These are phyloP conservation scores for Myotis lucifugus DNA, from an alignment of 2,113 vertebrate genomes.

Conservation along the genomic window DNA sequence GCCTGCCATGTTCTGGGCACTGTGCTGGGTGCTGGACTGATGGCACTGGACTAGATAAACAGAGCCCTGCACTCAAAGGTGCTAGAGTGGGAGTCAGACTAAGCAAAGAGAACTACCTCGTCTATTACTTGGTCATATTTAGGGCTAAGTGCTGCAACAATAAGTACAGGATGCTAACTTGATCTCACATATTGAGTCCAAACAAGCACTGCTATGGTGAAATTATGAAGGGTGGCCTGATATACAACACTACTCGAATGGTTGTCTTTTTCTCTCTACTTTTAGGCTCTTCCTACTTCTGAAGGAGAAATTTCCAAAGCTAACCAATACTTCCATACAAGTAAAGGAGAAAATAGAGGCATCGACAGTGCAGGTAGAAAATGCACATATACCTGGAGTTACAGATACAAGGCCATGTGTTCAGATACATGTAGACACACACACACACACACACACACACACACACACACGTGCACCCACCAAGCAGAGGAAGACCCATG, in stretches of 20 bases:
- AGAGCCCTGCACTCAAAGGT: neutral
- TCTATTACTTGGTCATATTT: neutral
- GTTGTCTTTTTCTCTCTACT: neutral
- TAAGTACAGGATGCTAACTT: neutral
- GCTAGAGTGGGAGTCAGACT: neutral
- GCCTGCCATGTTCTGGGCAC: neutral
- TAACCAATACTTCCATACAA: neutral
- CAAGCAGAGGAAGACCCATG: conserved; percentile 60
- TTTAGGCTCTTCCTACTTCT: conserved; percentile 7
- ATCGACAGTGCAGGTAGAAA: neutral
- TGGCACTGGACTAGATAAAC: neutral
- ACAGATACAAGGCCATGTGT: neutral
- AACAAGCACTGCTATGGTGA: neutral
- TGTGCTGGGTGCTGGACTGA: neutral
- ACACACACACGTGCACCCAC: too few relatives aligned
- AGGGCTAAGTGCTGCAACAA: conserved; percentile 2
- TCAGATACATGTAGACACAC: too few relatives aligned
- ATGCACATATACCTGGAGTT: neutral
- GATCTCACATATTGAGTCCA: neutral
- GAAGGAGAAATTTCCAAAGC: conserved; percentile 36
- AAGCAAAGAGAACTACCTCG: neutral
- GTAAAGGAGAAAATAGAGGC: neutral
- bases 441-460: conserved; percentile 73
- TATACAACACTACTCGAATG: neutral
- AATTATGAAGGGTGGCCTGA: neutral